Conservation (phyloP, 92 coral and sea anemone species). For the Parazoanthus swiftii region DNA sequence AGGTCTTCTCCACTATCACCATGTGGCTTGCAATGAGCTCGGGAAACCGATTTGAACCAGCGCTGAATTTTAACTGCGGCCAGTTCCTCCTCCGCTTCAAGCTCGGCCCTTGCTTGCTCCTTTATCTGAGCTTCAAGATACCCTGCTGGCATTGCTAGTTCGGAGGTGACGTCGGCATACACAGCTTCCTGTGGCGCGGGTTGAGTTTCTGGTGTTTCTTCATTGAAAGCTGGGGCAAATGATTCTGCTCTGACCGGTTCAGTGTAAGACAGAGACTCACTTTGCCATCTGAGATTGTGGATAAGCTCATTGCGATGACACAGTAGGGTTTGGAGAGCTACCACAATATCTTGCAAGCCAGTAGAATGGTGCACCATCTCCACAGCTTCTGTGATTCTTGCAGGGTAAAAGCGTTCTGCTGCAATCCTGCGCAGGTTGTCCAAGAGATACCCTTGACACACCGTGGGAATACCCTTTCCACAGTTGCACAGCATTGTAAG, state of each 20-base stretch:
- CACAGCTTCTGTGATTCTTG: slow-evolving; percentile 52
- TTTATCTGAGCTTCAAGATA: slow-evolving; percentile 58
- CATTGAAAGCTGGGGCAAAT: slow-evolving; percentile 39
- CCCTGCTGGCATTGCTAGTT: slow-evolving; percentile 64
- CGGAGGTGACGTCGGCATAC: slow-evolving; percentile 47
- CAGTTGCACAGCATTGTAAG: slow-evolving; percentile 89
- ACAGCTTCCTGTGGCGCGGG: slow-evolving; percentile 31
- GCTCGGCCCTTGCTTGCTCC: slow-evolving; percentile 48
- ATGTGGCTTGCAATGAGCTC: background rate
- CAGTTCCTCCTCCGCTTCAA: slow-evolving; percentile 43
- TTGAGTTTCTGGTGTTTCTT: slow-evolving; percentile 26
- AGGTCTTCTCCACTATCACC: background rate
- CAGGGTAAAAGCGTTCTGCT: slow-evolving; percentile 52
- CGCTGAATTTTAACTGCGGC: slow-evolving; percentile 61
- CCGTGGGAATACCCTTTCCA: slow-evolving; percentile 66
- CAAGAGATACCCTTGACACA: slow-evolving; percentile 46
- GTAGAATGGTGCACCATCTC: slow-evolving; percentile 44
- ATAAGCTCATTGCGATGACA: slow-evolving; percentile 46
- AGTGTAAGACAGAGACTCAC: slow-evolving; percentile 36
- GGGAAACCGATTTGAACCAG: slow-evolving; percentile 44
- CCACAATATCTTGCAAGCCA: slow-evolving; percentile 57
- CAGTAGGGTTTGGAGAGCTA: slow-evolving; percentile 50
- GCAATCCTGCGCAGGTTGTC: slow-evolving; percentile 43
- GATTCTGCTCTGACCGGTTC: slow-evolving; percentile 41
- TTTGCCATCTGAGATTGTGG: slow-evolving; percentile 52